Conservation (phyloP, 2,113 vertebrate species). For the Pogonocichla stellata region DNA sequence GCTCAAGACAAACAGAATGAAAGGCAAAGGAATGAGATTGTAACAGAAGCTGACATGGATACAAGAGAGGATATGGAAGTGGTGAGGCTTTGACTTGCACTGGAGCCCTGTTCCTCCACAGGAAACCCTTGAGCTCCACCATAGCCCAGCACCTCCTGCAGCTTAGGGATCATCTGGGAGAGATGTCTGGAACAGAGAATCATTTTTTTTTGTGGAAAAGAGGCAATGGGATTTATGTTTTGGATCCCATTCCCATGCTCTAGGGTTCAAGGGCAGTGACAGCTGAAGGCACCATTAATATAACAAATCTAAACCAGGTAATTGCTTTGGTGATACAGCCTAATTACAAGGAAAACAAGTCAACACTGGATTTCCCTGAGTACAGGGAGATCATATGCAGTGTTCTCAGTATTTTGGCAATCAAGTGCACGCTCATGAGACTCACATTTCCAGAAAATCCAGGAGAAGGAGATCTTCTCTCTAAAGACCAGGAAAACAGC, state of each 20-base stretch:
- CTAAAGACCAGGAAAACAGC: not conserved
- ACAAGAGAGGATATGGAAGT: not conserved
- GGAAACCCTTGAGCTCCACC: not conserved
- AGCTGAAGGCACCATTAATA: not conserved
- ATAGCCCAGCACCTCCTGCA: not conserved
- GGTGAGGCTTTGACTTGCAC: not conserved
- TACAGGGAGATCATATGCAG: not conserved
- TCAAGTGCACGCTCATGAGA: rapidly evolving
- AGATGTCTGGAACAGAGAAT: not conserved
- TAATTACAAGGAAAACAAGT: not conserved
- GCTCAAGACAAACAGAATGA: not conserved
- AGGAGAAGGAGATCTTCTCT: not conserved
- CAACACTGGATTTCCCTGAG: not conserved
- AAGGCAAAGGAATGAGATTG: not conserved
- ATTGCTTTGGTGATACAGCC: not conserved
- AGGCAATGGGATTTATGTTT: not conserved
- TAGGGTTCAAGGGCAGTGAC: not conserved
- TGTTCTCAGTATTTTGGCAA: not conserved
- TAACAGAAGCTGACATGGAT: not conserved
- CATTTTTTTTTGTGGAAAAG: not conserved
- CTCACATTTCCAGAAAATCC: not conserved
- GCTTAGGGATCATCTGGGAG: not conserved
- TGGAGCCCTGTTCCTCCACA: rapidly evolving
- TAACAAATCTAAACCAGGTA: not conserved
- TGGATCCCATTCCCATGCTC: not conserved